Conservation (phyloP, 2,113 vertebrate species). For the Alces alces region DNA sequence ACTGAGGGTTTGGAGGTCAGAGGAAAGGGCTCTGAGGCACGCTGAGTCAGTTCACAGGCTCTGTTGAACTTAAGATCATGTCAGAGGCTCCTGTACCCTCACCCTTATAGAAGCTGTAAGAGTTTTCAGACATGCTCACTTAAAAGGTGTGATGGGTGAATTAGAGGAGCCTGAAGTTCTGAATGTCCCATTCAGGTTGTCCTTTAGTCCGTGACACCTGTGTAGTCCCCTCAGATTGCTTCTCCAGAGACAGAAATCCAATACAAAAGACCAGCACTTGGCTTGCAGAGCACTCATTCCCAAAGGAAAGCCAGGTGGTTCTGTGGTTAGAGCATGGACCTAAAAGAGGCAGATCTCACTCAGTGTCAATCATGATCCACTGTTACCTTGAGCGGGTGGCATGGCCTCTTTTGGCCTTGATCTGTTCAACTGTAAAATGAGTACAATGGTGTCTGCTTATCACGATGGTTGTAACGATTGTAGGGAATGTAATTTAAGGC, state of each 20-base stretch:
- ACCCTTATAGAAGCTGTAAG: not conserved
- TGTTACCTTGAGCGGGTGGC: not conserved
- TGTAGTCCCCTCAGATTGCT: not conserved
- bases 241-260: not conserved
- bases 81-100: not conserved
- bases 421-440: not conserved
- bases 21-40: not conserved
- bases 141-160: not conserved
- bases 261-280: not conserved
- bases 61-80: not conserved
- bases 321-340: not conserved
- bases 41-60: not conserved
- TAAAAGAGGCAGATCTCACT: not conserved
- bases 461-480: not conserved
- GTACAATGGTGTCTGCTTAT: not conserved
- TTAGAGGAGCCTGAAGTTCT: not conserved
- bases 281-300: not conserved
- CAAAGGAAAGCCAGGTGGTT: not conserved
- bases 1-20: too few species aligned
- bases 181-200: not conserved
- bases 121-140: not conserved
- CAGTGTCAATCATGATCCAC: not conserved
- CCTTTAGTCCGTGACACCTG: not conserved
- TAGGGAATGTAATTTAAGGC: not conserved
- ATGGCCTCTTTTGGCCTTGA: not conserved